Base-by-base conservation (phyloP, 2,888 invertebrate genomes). In the Lucinisca nassula region DNA sequence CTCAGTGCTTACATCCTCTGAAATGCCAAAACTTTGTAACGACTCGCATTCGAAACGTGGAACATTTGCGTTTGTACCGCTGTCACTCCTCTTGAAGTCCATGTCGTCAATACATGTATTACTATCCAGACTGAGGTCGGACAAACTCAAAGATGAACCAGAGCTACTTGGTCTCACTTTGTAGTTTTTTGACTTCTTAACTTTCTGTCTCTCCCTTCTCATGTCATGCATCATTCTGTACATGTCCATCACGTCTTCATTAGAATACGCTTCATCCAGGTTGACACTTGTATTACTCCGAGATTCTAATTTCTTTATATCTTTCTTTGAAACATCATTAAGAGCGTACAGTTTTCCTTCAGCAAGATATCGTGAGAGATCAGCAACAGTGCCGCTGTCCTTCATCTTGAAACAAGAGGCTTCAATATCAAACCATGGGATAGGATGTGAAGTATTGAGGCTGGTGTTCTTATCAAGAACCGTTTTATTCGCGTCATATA, bases 401-500 rank as follows among this genome's bases (percentile, higher is more conserved):
- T 67, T 17, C 67, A 67, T 67, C 67, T 67, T 32, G 1, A 67
- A 12, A 67, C 67, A 67, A 3, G 67, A 67, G 32, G 67, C 67
- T 30, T 67, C 67, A 67, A 67, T 67, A 35, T 67, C 67, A 67
- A 67, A 67, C 67, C 67, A 67, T 8, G 67, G 67, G 6, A 67
- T 21, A 10, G 67, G 67, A 35, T 67, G 67, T 21, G 67, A 32
- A 35, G 67, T 3, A 21, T 67, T 67, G 21, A 67, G 35, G 6
- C 35, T 32, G 21, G 35, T 35, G 10, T 35, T 67, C 67, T 67
- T 35, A 17, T 27, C 67, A 21, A 3, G 12, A 10, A 24, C 3
- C 10, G 14, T 35, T 67, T 35, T 32, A 67, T 35, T 67, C 35
- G 17, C 35, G 35, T 67, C 30, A 21, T 67, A 67, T 35, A 67